These are phyloP conservation scores for Myopa testacea DNA, from an alignment of 2,888 invertebrate genomes.

Conservation along the genomic window DNA sequence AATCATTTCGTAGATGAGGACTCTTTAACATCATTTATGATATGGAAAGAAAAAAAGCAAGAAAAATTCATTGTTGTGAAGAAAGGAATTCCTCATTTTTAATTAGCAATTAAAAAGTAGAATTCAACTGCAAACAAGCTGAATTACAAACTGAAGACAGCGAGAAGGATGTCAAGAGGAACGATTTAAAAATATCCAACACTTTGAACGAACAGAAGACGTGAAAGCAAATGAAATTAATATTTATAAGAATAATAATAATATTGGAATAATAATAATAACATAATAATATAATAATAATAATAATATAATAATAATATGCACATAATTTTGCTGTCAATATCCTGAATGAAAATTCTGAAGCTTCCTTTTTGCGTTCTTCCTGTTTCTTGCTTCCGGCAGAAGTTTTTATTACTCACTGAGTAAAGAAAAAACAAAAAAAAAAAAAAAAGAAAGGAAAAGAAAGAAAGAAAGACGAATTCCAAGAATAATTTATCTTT, in stretches of 20 bases:
- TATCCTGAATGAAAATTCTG: constrained; percentile 1
- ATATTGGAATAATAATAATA: too few relatives aligned
- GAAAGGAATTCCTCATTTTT: constrained; percentile 15
- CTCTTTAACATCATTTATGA: neutral
- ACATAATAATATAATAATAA: neutral
- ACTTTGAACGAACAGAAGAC: too few relatives aligned
- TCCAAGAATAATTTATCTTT: neutral
- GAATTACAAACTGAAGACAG: constrained; percentile 11
- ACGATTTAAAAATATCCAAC: too few relatives aligned
- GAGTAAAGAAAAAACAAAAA: constrained; percentile 4
- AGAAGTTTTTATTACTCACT: constrained; percentile 2
- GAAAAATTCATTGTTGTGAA: neutral
- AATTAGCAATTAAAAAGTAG: constrained; percentile 36
- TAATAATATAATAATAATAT: constrained; percentile 3
- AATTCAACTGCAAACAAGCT: constrained; percentile 15
- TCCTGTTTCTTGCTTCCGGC: neutral
- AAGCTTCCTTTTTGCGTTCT: neutral
- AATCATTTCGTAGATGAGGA: neutral
- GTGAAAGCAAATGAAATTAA: too few relatives aligned
- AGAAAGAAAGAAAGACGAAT: neutral
- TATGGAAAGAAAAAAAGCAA: neutral
- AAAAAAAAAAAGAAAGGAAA: neutral
- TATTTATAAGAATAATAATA: too few relatives aligned
- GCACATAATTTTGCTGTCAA: neutral
- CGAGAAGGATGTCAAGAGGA: too few relatives aligned